These are phyloP conservation scores for Drosophila nigrodunni DNA, from an alignment of 1,140 invertebrate species.

Conservation along the genomic window DNA sequence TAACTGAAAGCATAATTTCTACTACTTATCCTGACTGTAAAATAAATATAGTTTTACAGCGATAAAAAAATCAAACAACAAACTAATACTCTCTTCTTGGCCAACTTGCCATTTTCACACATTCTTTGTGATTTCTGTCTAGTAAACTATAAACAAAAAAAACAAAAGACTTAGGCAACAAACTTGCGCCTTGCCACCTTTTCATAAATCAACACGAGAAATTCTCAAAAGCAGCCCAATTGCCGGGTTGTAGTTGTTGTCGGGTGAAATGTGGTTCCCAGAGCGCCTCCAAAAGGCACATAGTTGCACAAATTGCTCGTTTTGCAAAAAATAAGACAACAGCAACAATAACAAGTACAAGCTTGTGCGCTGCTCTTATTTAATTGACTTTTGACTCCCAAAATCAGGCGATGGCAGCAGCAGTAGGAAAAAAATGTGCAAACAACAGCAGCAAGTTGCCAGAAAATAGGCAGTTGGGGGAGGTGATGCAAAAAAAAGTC, in stretches of 20 bases:
- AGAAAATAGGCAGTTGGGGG: neutral
- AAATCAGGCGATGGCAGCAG: slow-evolving; percentile 55
- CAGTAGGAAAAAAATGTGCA: slow-evolving; percentile 40
- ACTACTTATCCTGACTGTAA: no score
- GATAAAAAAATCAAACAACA: slow-evolving; percentile 15
- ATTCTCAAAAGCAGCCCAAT: slow-evolving; percentile 40
- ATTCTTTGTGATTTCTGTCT: neutral
- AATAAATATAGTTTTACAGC: no score
- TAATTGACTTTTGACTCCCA: slow-evolving; percentile 84
- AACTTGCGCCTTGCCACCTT: slow-evolving; percentile 47
- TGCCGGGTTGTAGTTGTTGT: slow-evolving; percentile 39
- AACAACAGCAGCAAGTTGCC: slow-evolving; percentile 4
- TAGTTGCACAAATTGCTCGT: slow-evolving; percentile 77
- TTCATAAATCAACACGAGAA: slow-evolving; percentile 72
- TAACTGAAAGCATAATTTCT: neutral
- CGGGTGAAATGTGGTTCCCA: slow-evolving; percentile 76
- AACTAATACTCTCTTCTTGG: slow-evolving; percentile 28
- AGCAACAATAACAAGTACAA: slow-evolving; percentile 72
- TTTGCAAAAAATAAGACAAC: slow-evolving; percentile 53
- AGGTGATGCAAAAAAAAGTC: slow-evolving; percentile 3
- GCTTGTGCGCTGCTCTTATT: slow-evolving; percentile 82
- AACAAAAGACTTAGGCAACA: slow-evolving; percentile 42
- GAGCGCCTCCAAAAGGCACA: slow-evolving; percentile 63
- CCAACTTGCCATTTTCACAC: neutral
- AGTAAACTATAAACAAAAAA: slow-evolving; percentile 2